phyloP scores from a whole-genome alignment of 2,888 invertebrate species.

The Synergus itoensis region DNA sequence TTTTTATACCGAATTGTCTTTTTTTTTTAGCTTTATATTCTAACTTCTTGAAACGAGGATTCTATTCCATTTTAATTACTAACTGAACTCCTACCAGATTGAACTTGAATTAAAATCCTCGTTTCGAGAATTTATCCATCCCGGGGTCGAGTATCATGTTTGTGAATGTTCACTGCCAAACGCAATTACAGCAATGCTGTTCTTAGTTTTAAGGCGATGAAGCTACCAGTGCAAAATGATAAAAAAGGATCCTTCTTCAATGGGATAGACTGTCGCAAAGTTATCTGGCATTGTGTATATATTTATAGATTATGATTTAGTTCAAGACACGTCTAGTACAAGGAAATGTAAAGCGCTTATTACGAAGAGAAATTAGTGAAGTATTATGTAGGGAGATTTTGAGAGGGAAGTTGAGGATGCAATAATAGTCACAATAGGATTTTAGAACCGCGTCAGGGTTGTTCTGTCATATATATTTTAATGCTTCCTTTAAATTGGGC shows the following conservation, averaged over 20 bases:
- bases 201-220: slow-evolving; percentile 23
- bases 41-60: not conserved
- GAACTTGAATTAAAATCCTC: not conserved
- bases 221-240: slow-evolving; percentile 20
- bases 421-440: slow-evolving; percentile 54
- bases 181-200: not conserved
- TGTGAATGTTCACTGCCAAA: slow-evolving; percentile 22
- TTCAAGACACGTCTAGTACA: slow-evolving; percentile 56
- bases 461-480: slow-evolving; percentile 56
- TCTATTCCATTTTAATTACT: not conserved
- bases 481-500: slow-evolving; percentile 61
- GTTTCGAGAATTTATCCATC: not conserved
- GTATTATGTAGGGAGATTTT: slow-evolving; percentile 42
- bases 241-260: not conserved
- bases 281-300: slow-evolving; percentile 50
- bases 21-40: slow-evolving; percentile 23
- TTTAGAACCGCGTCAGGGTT: slow-evolving; percentile 50
- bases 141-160: slow-evolving; percentile 24
- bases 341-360: slow-evolving; percentile 61
- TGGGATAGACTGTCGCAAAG: slow-evolving; percentile 14
- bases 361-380: slow-evolving; percentile 27
- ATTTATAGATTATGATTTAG: slow-evolving; percentile 44
- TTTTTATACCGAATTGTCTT: slow-evolving; percentile 1
- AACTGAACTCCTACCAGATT: not conserved
- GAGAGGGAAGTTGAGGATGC: slow-evolving; percentile 55